These are phyloP conservation scores for Glaucopsyche alexis DNA, from an alignment of 2,888 invertebrate species.

Conservation along the genomic window DNA sequence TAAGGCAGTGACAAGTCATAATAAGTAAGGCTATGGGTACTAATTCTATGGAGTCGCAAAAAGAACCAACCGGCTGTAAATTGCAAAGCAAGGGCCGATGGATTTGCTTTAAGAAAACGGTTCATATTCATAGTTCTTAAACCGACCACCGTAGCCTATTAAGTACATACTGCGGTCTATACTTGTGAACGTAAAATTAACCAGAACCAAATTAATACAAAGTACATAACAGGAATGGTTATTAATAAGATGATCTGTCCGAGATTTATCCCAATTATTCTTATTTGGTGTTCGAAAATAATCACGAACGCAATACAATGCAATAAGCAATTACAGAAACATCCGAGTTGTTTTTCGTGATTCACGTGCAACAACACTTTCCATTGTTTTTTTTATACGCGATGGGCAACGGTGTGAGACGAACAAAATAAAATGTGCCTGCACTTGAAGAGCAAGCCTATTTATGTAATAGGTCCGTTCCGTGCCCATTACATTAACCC, in stretches of 20 bases:
- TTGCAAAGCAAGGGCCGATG: neutral
- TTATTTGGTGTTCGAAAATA: neutral
- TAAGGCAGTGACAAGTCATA: constrained; percentile 10
- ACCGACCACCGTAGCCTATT: too few relatives aligned
- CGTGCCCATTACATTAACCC: neutral
- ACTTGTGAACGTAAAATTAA: too few relatives aligned
- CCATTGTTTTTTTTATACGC: constrained; percentile 23
- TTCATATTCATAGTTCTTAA: too few relatives aligned
- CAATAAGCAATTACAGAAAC: constrained; percentile 30
- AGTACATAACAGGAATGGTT: too few relatives aligned
- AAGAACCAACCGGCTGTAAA: neutral
- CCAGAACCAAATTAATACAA: too few relatives aligned
- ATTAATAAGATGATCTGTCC: neutral
- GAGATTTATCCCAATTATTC: neutral
- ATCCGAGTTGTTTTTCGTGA: constrained; percentile 29
- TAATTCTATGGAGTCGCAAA: constrained; percentile 7
- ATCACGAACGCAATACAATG: constrained; percentile 18
- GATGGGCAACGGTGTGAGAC: constrained; percentile 24
- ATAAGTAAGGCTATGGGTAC: neutral
- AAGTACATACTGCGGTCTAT: too few relatives aligned
- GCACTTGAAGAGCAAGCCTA: neutral
- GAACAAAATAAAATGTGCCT: constrained; percentile 23
- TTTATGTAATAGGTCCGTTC: constrained; percentile 10
- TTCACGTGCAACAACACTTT: constrained; percentile 29
- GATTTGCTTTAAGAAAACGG: neutral